Percentiles rank a stretch among this genome's conserved stretches.
phyloP scores from a whole-genome alignment of 2,888 invertebrate genomes.

The Brassicogethes aeneus region DNA sequence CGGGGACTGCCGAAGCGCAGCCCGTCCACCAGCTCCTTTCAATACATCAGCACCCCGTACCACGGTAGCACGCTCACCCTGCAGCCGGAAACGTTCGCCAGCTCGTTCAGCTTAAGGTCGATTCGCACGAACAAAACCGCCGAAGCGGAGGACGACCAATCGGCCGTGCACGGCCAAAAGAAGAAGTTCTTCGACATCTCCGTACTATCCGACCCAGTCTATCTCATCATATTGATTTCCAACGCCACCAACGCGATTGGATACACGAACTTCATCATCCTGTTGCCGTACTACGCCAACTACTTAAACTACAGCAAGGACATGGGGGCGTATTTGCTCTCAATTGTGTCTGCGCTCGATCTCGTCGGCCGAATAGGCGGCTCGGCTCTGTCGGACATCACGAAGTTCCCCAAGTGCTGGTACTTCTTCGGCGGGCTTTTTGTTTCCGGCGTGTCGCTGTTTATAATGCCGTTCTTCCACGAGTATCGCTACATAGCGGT shows the following conservation, averaged over 20 bases:
- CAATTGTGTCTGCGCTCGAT: slow-evolving; percentile 73
- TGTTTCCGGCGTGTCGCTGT: slow-evolving; percentile 66
- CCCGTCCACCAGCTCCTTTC: slow-evolving; percentile 73
- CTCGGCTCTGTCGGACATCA: slow-evolving; percentile 71
- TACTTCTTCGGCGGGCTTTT: slow-evolving; percentile 74
- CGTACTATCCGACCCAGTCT: slow-evolving; percentile 68
- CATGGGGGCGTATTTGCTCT: slow-evolving; percentile 62
- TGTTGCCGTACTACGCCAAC: slow-evolving; percentile 69
- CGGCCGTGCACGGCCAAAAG: slow-evolving; percentile 28
- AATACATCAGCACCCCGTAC: slow-evolving; percentile 77
- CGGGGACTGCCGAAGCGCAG: slow-evolving; percentile 51
- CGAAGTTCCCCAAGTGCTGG: slow-evolving; percentile 68
- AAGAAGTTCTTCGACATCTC: slow-evolving; percentile 67
- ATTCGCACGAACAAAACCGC: slow-evolving; percentile 45
- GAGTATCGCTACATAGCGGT: slow-evolving; percentile 56
- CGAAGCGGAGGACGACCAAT: slow-evolving; percentile 31
- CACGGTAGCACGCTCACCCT: slow-evolving; percentile 77
- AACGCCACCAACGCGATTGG: slow-evolving; percentile 81
- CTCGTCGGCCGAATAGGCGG: slow-evolving; percentile 78
- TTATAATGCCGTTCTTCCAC: slow-evolving; percentile 59
- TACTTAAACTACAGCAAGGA: slow-evolving; percentile 62
- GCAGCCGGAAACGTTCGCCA: slow-evolving; percentile 68
- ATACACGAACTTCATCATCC: slow-evolving; percentile 77
- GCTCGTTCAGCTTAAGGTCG: slow-evolving; percentile 66
- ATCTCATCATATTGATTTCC: slow-evolving; percentile 72